These are phyloP conservation scores for Epinephelus cyanopodus DNA, from an alignment of 2,113 vertebrate species.

Conservation along the genomic window DNA sequence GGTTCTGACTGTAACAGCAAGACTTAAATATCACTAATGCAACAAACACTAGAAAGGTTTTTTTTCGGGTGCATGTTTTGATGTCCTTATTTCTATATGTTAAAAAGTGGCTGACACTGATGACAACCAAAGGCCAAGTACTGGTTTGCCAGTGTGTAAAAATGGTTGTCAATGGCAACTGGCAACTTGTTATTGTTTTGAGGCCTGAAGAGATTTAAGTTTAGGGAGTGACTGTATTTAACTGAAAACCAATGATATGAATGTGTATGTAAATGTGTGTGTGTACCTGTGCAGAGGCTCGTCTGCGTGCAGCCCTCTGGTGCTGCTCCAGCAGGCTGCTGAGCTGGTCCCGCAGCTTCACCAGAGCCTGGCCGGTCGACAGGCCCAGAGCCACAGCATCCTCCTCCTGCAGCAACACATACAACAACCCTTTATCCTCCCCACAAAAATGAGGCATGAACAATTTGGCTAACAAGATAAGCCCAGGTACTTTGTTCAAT, in stretches of 20 bases:
- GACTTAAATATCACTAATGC: no score
- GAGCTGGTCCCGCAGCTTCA: constrained; percentile 91
- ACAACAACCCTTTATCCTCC: neutral
- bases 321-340: constrained; percentile 90
- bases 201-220: neutral
- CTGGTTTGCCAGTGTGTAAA: no score
- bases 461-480: neutral
- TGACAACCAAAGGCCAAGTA: no score
- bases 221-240: neutral
- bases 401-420: constrained; percentile 85
- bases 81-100: no score
- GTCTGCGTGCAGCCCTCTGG: constrained; percentile 85
- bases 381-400: constrained; percentile 89
- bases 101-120: no score
- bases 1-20: no score
- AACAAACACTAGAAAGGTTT: no score
- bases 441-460: neutral
- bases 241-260: neutral
- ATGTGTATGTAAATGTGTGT: neutral
- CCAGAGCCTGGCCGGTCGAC: constrained; percentile 91
- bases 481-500: neutral
- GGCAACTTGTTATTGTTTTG: no score
- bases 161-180: no score
- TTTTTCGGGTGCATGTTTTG: no score
- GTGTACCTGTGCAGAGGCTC: constrained; percentile 86